phyloP scores from a whole-genome alignment of 2,113 vertebrate species.

The Macquaria australasica region DNA sequence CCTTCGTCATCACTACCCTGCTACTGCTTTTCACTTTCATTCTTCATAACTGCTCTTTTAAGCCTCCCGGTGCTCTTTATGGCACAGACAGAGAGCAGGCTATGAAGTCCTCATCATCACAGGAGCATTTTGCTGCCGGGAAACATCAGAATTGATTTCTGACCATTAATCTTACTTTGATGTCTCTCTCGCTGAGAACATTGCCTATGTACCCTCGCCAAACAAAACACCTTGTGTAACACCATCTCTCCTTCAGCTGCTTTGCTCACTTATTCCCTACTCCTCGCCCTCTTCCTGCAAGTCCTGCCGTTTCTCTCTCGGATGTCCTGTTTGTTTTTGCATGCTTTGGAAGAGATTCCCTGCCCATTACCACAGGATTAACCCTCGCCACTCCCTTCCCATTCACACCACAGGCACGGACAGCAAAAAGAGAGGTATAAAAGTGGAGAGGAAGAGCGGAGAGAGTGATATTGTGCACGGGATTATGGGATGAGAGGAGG shows the following conservation, averaged over 20 bases:
- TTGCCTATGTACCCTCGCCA: not conserved
- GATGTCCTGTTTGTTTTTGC: conserved; percentile 19
- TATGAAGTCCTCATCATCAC: conserved; percentile 16
- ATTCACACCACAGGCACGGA: conserved; percentile 4
- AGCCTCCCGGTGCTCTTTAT: conserved; percentile 3
- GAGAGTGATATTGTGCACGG: conserved; percentile 8
- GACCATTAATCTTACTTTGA: conserved; percentile 49
- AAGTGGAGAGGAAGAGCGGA: not conserved
- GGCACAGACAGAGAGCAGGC: not conserved
- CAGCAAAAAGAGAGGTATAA: not conserved
- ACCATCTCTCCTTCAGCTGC: not conserved
- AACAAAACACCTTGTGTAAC: conserved; percentile 40
- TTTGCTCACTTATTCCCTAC: conserved; percentile 2
- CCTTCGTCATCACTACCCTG: not conserved
- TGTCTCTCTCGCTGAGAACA: conserved; percentile 35
- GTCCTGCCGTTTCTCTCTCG: conserved; percentile 3
- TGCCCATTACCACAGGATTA: conserved; percentile 39
- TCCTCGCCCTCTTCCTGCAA: not conserved
- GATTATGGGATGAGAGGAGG: conserved; percentile 47
- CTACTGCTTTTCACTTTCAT: not conserved
- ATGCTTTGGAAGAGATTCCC: conserved; percentile 13
- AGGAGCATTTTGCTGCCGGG: conserved; percentile 1
- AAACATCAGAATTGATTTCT: conserved; percentile 46
- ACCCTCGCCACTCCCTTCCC: conserved; percentile 6
- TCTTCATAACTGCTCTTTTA: not conserved